Percentiles rank a stretch among this genome's conserved stretches.
Conservation (phyloP, 2,888 invertebrate genomes). For the Lumbricus terrestris region DNA sequence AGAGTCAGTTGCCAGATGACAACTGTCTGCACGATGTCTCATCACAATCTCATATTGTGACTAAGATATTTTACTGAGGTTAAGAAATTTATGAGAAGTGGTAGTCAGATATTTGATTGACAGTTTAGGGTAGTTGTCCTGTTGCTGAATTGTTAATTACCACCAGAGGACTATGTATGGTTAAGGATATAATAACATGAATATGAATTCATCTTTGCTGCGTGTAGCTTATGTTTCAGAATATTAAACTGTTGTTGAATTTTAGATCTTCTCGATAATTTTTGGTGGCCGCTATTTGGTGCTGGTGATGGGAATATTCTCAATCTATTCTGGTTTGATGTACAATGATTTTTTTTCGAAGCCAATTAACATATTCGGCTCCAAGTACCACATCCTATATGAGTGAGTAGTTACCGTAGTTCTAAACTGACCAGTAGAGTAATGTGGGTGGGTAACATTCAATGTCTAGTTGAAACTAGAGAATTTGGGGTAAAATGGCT, state of each 20-base stretch:
- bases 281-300: constrained; percentile 79
- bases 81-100: not conserved
- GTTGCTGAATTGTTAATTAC: not conserved
- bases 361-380: constrained; percentile 90
- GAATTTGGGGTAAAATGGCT: not conserved
- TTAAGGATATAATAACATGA: not conserved
- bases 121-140: not conserved
- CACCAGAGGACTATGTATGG: not conserved
- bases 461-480: not conserved
- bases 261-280: constrained; percentile 92
- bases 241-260: not conserved
- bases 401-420: constrained; percentile 11
- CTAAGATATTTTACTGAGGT: not conserved
- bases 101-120: not conserved
- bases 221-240: not conserved
- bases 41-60: not conserved
- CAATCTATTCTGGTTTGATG: constrained; percentile 84
- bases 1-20: too few species aligned
- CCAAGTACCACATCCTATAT: not conserved
- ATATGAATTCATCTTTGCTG: not conserved
- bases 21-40: not conserved
- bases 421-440: not conserved
- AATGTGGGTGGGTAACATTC: not conserved
- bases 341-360: constrained; percentile 98
- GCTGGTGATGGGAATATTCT: constrained; percentile 92